Evolutionary conservation across 2,113 vertebrate species (phyloP).

Genomic region (Sciurus niger): DNA sequence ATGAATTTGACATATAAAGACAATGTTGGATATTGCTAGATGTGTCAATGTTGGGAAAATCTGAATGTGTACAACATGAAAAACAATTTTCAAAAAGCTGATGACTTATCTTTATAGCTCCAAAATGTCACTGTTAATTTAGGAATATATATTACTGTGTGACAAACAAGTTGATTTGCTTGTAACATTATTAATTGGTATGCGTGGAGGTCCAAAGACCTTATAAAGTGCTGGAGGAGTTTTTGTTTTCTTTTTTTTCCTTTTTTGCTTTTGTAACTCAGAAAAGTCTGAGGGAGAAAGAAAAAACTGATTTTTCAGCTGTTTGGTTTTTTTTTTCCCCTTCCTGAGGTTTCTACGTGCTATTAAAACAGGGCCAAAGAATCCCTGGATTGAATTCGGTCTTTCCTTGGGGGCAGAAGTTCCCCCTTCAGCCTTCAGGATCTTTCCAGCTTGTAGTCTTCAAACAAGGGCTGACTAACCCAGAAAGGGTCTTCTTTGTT

Average conservation of each 20-base stretch:
- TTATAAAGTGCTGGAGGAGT: constrained; percentile 35
- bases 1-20: neutral
- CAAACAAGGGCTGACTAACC: constrained; percentile 5
- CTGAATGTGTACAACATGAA: constrained; percentile 12
- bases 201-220: constrained; percentile 43
- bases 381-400: constrained; percentile 42
- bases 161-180: constrained; percentile 56
- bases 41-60: neutral
- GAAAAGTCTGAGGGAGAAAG: constrained; percentile 56
- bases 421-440: neutral
- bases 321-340: constrained; percentile 78
- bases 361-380: constrained; percentile 59
- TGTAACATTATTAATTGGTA: constrained; percentile 40
- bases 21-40: neutral
- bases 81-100: neutral
- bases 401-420: constrained; percentile 65
- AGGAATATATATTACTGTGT: constrained; percentile 2
- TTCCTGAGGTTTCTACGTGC: constrained; percentile 64
- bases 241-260: constrained; percentile 9
- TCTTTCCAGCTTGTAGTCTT: constrained; percentile 57
- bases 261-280: constrained; percentile 40
- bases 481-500: constrained; percentile 65
- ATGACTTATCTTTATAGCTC: neutral
- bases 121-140: constrained; percentile 43
- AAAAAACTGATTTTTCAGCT: constrained; percentile 72